These are phyloP conservation scores for Falco peregrinus DNA, from an alignment of 2,797 vertebrate species.

Conservation along the genomic window DNA sequence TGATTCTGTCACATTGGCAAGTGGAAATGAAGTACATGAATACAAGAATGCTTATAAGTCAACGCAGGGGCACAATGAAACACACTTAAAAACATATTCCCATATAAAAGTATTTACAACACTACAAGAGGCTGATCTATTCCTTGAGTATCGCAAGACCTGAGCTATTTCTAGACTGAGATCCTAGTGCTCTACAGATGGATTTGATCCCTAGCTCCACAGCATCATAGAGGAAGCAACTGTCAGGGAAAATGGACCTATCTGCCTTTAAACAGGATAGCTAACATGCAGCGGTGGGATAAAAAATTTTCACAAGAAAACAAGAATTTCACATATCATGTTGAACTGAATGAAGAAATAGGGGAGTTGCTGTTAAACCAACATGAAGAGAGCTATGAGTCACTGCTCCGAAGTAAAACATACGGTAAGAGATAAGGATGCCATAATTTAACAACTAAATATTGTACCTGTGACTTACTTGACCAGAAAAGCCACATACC, in stretches of 20 bases:
- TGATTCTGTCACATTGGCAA: neutral
- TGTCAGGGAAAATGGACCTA: neutral
- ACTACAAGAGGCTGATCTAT: neutral
- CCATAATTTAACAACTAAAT: neutral
- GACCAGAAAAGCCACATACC: neutral
- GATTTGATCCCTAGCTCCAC: neutral
- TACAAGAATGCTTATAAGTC: neutral
- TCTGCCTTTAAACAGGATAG: neutral
- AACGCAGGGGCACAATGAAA: neutral
- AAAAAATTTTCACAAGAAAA: neutral
- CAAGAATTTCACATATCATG: neutral
- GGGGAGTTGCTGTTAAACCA: neutral
- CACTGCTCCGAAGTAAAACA: neutral
- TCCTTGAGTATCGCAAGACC: neutral
- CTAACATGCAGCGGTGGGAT: neutral
- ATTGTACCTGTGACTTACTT: neutral
- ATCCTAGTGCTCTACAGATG: neutral
- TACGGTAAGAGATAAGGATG: neutral
- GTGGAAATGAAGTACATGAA: neutral
- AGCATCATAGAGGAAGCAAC: neutral
- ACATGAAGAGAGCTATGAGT: neutral
- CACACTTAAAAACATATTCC: neutral
- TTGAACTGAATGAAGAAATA: neutral
- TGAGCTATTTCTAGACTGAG: neutral
- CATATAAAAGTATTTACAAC: neutral